Evolutionary conservation across 2,888 invertebrate species (phyloP), one percentile per base, ranked within the genome.

Genomic region (Pterostichus madidus): DNA sequence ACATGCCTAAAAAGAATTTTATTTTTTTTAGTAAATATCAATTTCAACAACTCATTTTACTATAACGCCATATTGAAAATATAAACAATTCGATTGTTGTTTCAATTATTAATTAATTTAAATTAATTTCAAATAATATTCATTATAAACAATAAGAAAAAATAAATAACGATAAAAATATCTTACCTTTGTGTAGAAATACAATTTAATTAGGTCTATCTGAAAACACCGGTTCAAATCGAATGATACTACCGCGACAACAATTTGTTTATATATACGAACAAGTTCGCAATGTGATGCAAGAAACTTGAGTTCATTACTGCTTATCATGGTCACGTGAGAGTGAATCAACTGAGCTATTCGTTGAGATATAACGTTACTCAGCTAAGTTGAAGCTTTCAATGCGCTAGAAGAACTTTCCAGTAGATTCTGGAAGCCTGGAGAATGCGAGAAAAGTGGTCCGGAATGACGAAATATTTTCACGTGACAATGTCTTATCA

Each of bases 271-370:
- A 80, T 80, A 35, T 35, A 80, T 80, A 80, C 39, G 35, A 32
- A 35, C 68, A 44, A 44, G 10, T 73, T 52, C 49, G 31, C 52
- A 56, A 53, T 31, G 46, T 81, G 81, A 49, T 81, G 75, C 75
- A 75, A 81, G 75, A 61, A 64, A 39, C 39, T n/a, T 10, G 35
- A 73, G 56, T 44, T 81, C 75, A 73, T 44, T 81, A 75, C 44
- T 75, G 81, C 75, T 81, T 81, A 81, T 75, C 81, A 75, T 81
- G 59, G 81, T 81, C 81, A 81, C 81, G 75, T 59, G 81, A 35
- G 75, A 61, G 3, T 81, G 53, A 75, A 59, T 61, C 61, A 46
- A 68, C 52, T 13, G 31, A 59, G 15, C 56, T 56, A 71, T 71
- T 71, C 17, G 68, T 5, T 56, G n/a, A 77, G 39, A 56, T 77